These are phyloP conservation scores for Dipus sagitta DNA, from an alignment of 2,797 vertebrate genomes.

Conservation along the genomic window DNA sequence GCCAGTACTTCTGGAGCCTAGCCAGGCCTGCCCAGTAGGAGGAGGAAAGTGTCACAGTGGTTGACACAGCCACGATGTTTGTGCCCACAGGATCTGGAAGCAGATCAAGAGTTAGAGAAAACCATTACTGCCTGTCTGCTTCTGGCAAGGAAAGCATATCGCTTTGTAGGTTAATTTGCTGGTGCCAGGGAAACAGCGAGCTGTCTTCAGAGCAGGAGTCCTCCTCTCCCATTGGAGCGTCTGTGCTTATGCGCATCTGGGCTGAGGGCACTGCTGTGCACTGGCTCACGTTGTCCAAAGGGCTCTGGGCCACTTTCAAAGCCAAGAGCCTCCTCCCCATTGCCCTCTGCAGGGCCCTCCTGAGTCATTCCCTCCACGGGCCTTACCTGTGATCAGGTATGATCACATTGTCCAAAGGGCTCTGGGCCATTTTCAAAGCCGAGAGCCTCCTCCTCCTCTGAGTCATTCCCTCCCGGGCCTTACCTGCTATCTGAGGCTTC, in stretches of 20 bases:
- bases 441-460: slow-evolving; percentile 63
- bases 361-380: slow-evolving; percentile 14
- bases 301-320: slow-evolving; percentile 71
- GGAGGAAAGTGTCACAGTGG: background rate
- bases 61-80: background rate
- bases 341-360: slow-evolving; percentile 66
- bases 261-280: background rate
- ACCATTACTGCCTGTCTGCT: background rate
- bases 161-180: slow-evolving; percentile 41
- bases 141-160: slow-evolving; percentile 6
- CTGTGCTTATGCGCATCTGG: slow-evolving; percentile 63
- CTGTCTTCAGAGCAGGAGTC: background rate
- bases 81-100: slow-evolving; percentile 7
- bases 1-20: background rate
- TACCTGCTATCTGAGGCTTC: slow-evolving; percentile 44
- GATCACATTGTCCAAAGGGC: slow-evolving; percentile 59
- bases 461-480: slow-evolving; percentile 45
- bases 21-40: background rate
- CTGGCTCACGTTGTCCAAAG: slow-evolving; percentile 59
- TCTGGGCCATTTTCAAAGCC: slow-evolving; percentile 71
- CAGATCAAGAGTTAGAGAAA: slow-evolving; percentile 28
- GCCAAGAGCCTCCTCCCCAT: slow-evolving; percentile 60
- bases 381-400: slow-evolving; percentile 47
- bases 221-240: slow-evolving; percentile 33
- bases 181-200: slow-evolving; percentile 42